A percentile compares a stretch with the other conserved stretches of the same genome.
These are phyloP conservation scores for Campodea augens DNA, from an alignment of 1,140 invertebrate species.

Conservation along the genomic window DNA sequence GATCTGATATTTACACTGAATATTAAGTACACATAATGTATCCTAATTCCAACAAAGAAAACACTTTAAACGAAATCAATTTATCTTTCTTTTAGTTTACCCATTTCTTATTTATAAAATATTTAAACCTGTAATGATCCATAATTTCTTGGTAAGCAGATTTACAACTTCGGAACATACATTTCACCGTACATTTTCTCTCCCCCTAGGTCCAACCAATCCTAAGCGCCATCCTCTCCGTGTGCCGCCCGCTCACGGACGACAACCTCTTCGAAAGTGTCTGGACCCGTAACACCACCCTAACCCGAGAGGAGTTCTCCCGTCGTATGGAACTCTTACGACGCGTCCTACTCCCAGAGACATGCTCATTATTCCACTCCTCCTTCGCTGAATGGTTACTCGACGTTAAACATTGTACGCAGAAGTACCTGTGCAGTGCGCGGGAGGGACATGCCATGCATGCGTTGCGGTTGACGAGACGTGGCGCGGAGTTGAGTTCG, in stretches of 20 bases:
- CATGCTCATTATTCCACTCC: conserved; percentile 48
- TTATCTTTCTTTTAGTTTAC: too few relatives aligned
- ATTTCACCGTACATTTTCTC: too few relatives aligned
- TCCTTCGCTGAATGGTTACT: conserved; percentile 86
- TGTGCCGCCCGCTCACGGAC: conserved; percentile 60
- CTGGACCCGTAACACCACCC: conserved; percentile 54
- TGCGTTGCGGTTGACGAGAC: conserved; percentile 58
- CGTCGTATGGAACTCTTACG: conserved; percentile 56
- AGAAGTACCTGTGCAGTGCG: conserved; percentile 75
- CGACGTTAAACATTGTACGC: conserved; percentile 91
- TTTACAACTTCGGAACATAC: too few relatives aligned
- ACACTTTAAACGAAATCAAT: too few relatives aligned
- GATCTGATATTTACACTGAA: too few relatives aligned
- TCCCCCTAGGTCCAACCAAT: conserved; percentile 65
- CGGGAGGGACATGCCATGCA: conserved; percentile 74
- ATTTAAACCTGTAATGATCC: too few relatives aligned
- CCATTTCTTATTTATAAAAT: too few relatives aligned
- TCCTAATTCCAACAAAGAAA: too few relatives aligned
- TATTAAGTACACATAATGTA: too few relatives aligned
- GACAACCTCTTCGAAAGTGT: conserved; percentile 61
- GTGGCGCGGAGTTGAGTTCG: conserved; percentile 29
- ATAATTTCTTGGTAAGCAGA: too few relatives aligned
- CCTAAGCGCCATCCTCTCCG: conserved; percentile 69
- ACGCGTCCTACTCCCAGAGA: conserved; percentile 36
- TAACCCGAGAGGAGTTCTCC: conserved; percentile 68